phyloP scores from a whole-genome alignment of 2,888 invertebrate genomes.

The Idaea biselata region DNA sequence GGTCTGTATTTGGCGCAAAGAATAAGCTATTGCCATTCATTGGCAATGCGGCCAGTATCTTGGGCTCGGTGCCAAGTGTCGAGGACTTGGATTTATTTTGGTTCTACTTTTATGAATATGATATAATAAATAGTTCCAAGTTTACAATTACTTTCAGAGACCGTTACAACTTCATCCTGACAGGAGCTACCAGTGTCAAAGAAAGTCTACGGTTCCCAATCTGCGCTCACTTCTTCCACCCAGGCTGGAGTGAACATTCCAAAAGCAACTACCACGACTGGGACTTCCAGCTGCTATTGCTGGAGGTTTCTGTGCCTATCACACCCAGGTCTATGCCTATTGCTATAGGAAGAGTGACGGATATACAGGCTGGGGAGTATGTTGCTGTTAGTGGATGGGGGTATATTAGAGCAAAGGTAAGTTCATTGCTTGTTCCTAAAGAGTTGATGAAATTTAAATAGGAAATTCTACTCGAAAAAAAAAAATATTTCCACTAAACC shows the following conservation, averaged over 20 bases:
- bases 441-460: no score
- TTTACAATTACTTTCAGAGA: slow-evolving; percentile 38
- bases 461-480: no score
- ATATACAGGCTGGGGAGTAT: slow-evolving; percentile 42
- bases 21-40: no score
- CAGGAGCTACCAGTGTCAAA: slow-evolving; percentile 55
- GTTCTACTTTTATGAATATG: no score
- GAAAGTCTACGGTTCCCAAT: slow-evolving; percentile 42
- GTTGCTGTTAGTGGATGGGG: slow-evolving; percentile 67
- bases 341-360: slow-evolving; percentile 52
- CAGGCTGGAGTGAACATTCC: slow-evolving; percentile 43
- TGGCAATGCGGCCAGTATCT: no score
- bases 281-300: slow-evolving; percentile 64
- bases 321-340: slow-evolving; percentile 51
- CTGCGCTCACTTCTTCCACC: slow-evolving; percentile 66
- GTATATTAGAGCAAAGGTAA: slow-evolving; percentile 52
- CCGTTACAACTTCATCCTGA: slow-evolving; percentile 47
- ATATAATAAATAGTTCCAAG: no score
- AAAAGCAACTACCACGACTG: slow-evolving; percentile 54
- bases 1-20: no score
- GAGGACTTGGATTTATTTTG: no score
- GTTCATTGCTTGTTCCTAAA: not conserved
- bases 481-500: no score
- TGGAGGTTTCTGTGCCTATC: slow-evolving; percentile 56
- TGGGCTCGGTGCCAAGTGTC: no score